These are phyloP conservation scores for Hydropotes inermis DNA, from an alignment of 2,113 vertebrate genomes.

Conservation along the genomic window DNA sequence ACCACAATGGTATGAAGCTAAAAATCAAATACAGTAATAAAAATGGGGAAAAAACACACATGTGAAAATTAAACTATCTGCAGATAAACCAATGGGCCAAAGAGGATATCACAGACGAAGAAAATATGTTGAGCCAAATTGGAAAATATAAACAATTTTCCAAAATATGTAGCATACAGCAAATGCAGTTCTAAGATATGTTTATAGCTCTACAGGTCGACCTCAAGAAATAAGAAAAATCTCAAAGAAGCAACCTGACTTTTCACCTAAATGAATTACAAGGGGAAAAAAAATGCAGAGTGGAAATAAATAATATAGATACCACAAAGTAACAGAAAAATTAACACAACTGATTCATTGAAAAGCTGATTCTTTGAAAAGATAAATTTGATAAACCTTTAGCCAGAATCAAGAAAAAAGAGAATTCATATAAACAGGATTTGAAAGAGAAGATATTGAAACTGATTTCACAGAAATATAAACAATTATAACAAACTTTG, in stretches of 20 bases:
- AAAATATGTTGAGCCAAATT: background rate
- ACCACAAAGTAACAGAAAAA: background rate
- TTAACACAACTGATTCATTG: background rate
- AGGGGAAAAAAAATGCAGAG: background rate
- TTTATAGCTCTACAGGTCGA: background rate
- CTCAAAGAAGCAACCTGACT: background rate
- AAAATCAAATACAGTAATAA: background rate
- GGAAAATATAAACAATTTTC: background rate
- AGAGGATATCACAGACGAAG: background rate
- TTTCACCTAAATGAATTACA: background rate
- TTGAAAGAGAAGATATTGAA: background rate
- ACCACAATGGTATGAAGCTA: background rate
- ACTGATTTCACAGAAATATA: background rate
- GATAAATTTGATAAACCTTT: background rate
- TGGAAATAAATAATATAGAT: background rate
- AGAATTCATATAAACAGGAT: background rate
- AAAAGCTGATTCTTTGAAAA: background rate
- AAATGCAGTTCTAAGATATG: background rate
- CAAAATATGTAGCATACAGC: background rate
- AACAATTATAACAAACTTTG: background rate
- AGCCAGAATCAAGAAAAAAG: background rate
- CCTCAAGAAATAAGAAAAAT: background rate
- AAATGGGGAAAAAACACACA: background rate
- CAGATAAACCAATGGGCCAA: background rate
- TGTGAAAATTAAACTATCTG: background rate